These are phyloP conservation scores for Chrysochloris asiatica DNA, from an alignment of 2,113 vertebrate species.

Conservation along the genomic window DNA sequence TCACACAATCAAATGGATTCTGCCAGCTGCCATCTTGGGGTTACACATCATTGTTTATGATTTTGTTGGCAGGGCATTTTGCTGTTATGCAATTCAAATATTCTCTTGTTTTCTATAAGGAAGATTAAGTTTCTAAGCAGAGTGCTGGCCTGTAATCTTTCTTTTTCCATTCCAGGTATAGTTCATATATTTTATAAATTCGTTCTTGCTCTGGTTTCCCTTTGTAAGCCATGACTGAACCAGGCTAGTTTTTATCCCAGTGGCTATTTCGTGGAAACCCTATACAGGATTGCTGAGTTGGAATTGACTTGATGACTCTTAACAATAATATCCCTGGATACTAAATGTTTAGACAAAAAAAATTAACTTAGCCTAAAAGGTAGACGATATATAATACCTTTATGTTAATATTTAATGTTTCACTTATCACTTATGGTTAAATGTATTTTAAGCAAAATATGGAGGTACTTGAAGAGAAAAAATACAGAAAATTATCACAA, in stretches of 20 bases:
- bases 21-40: neutral
- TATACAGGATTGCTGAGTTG: too few species aligned
- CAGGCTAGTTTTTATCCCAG: too few species aligned
- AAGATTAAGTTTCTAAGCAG: neutral
- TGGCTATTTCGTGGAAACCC: too few species aligned
- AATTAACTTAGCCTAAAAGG: neutral
- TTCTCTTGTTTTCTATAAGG: neutral
- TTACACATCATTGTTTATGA: neutral
- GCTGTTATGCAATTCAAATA: neutral
- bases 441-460: constrained; percentile 1
- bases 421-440: neutral
- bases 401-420: too few species aligned
- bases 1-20: neutral
- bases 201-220: neutral
- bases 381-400: too few species aligned
- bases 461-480: neutral
- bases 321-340: too few species aligned
- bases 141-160: neutral
- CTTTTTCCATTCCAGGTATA: neutral
- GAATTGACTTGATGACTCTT: too few species aligned
- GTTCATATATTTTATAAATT: neutral
- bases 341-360: neutral
- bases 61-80: neutral
- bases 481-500: neutral
- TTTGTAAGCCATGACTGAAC: neutral